Evolutionary conservation across 2,888 invertebrate species (phyloP).

Genomic region (Digitonthophagus gazella): DNA sequence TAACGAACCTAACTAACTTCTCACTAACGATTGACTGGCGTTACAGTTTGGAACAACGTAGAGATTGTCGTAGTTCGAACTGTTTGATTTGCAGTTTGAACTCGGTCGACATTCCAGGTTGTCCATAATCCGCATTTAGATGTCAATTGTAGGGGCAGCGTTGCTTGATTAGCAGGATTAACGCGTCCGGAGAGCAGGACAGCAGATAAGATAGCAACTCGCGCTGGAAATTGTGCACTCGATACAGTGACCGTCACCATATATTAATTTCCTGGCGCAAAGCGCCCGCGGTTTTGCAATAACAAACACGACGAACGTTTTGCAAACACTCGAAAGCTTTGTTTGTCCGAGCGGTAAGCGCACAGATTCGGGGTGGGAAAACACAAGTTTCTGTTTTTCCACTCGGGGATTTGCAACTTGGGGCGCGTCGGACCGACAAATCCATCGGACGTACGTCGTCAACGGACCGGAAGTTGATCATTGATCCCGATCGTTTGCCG

Average conservation of each 20-base stretch:
- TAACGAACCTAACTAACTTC: too few species aligned
- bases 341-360: too few species aligned
- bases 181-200: not conserved
- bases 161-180: not conserved
- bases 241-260: not conserved
- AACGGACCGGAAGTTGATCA: not conserved
- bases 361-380: not conserved
- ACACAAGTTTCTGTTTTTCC: too few species aligned
- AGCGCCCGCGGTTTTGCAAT: too few species aligned
- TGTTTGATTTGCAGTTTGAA: not conserved
- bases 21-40: not conserved
- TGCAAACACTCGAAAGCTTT: too few species aligned
- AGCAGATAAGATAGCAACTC: not conserved
- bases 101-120: not conserved
- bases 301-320: too few species aligned
- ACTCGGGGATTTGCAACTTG: too few species aligned
- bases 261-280: not conserved
- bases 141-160: not conserved
- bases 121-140: not conserved
- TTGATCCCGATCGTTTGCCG: not conserved
- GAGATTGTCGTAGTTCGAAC: not conserved
- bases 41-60: not conserved
- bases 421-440: not conserved
- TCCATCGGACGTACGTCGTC: not conserved
- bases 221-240: not conserved